Evolutionary conservation across 2,888 invertebrate genomes (phyloP).

Genomic region (Drosophila kambysellisi): DNA sequence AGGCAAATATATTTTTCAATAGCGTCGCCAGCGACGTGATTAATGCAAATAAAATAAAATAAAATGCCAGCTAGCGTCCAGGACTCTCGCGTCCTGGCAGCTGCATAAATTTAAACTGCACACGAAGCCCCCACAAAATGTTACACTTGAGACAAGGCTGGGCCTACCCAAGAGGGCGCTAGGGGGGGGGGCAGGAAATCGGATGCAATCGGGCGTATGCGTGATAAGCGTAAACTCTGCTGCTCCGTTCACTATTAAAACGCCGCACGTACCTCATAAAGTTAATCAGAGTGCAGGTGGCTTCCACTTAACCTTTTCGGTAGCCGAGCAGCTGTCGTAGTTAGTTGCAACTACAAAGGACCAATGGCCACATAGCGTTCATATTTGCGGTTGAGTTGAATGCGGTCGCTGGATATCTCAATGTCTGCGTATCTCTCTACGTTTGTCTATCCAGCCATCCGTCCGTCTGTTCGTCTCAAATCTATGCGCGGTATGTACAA

Average conservation of each 20-base stretch:
- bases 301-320: conserved; percentile 30
- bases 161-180: not conserved
- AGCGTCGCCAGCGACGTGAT: conserved; percentile 79
- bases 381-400: conserved; percentile 69
- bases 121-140: conserved; percentile 59
- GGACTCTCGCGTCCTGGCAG: conserved; percentile 54
- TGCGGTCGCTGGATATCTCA: conserved; percentile 39
- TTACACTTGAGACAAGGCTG: conserved; percentile 72
- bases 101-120: conserved; percentile 75
- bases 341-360: conserved; percentile 62
- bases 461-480: conserved; percentile 48
- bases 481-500: conserved; percentile 80
- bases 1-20: conserved; percentile 81
- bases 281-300: conserved; percentile 71
- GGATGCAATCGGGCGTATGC: conserved; percentile 65
- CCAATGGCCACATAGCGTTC: conserved; percentile 60
- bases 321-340: conserved; percentile 45
- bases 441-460: conserved; percentile 4
- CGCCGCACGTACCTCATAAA: conserved; percentile 76
- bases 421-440: conserved; percentile 25
- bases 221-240: conserved; percentile 65
- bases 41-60: conserved; percentile 81
- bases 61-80: conserved; percentile 65
- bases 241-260: conserved; percentile 65
- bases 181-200: not conserved